These are phyloP conservation scores for Nibea coibor DNA, from an alignment of 2,113 vertebrate species.

Conservation along the genomic window DNA sequence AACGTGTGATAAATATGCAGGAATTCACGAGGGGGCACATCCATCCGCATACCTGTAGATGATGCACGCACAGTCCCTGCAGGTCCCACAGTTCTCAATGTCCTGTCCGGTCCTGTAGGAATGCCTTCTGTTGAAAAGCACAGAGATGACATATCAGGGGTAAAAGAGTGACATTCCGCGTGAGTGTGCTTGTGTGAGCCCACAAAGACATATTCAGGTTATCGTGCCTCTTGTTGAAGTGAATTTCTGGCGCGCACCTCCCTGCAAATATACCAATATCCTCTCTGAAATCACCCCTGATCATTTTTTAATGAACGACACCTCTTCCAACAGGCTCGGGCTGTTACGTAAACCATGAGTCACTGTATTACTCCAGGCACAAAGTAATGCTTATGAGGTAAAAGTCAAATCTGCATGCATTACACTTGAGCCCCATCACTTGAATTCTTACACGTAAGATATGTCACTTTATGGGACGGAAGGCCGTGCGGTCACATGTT, in stretches of 20 bases:
- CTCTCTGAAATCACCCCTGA: constrained; percentile 64
- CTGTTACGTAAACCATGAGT: constrained; percentile 77
- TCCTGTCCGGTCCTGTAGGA: constrained; percentile 90
- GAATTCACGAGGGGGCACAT: constrained; percentile 3
- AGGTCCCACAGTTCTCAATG: constrained; percentile 91
- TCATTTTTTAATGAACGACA: constrained; percentile 77
- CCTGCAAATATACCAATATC: constrained; percentile 42
- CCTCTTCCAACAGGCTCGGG: constrained; percentile 52
- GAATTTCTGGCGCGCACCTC: constrained; percentile 23
- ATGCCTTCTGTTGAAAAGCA: constrained; percentile 85
- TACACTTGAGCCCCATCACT: constrained; percentile 30
- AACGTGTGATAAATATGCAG: constrained; percentile 45
- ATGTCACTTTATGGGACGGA: constrained; percentile 42
- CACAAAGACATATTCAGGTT: constrained; percentile 49
- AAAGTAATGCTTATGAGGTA: constrained; percentile 76
- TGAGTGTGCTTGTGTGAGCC: constrained; percentile 29
- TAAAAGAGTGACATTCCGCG: constrained; percentile 51
- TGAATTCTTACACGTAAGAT: constrained; percentile 50
- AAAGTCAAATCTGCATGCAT: constrained; percentile 71
- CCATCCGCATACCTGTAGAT: constrained; percentile 87
- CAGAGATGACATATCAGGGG: constrained; percentile 76
- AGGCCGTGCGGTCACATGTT: constrained; percentile 31
- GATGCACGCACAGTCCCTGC: constrained; percentile 91
- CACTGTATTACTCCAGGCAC: constrained; percentile 72
- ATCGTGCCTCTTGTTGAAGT: constrained; percentile 25